phyloP scores from a whole-genome alignment of 2,797 vertebrate species.

The Sebastes iracundus region DNA sequence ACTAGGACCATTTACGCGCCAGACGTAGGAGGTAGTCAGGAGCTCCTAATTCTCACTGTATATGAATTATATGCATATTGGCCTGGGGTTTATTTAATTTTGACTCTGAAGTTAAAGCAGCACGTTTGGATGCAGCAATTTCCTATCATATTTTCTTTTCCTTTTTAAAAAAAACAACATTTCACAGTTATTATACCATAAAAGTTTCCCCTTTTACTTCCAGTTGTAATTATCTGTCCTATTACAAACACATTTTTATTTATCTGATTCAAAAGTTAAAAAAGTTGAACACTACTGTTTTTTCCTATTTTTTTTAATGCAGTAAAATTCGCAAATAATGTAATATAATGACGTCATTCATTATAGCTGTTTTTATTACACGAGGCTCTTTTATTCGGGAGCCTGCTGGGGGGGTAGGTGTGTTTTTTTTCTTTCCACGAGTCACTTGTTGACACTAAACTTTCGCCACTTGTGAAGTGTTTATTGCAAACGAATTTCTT shows the following conservation, averaged over 20 bases:
- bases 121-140: background rate
- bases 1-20: background rate
- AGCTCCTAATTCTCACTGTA: background rate
- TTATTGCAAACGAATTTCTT: slow-evolving; percentile 61
- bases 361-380: background rate
- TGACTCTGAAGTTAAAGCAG: background rate
- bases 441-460: slow-evolving; percentile 66
- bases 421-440: slow-evolving; percentile 23
- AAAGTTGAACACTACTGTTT: background rate
- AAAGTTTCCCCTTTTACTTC: background rate
- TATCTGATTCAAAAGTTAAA: background rate
- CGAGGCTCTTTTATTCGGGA: background rate
- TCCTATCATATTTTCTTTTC: background rate
- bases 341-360: background rate
- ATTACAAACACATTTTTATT: background rate
- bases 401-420: background rate
- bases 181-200: background rate
- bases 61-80: background rate
- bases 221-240: background rate
- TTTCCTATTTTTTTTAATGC: background rate
- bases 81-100: background rate
- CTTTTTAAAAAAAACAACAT: background rate
- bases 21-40: background rate
- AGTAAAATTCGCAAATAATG: background rate
- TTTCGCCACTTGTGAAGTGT: slow-evolving; percentile 43